Evolutionary conservation across 2,888 invertebrate species (phyloP), one percentile per base, ranked within the genome.

Genomic region (Morpho achilles): DNA sequence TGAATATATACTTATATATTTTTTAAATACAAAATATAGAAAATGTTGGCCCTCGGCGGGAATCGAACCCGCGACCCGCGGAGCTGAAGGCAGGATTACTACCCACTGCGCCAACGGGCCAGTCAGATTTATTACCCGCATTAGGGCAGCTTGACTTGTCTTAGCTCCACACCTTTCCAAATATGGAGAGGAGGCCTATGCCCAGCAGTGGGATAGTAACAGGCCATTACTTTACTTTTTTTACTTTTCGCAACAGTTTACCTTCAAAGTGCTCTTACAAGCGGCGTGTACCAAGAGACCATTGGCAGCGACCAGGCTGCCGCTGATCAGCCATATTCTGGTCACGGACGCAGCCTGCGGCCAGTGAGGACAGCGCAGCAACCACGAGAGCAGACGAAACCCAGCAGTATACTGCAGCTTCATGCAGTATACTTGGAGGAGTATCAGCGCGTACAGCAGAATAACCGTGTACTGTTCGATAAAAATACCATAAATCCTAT

Each of bases 391-490:
- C 16, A 89, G 78, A 0, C 88, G 79, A 8, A 89, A 72, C 0
- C 88, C 89, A 0, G 82, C 79, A 0, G 89, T 90, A 71, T 87
- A 88, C 67, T 87, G 87, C 2, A 90, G 76, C 73, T 90, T 90
- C 87, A 88, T 87, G 62, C 80, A 82, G 70, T 90, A 90, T 39
- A 84, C 84, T 72, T 89, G 88, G 23, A 84, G 72, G 2, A 88
- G 71, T 46, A 89, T 79, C 52, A 88, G 69, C 0, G 82, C 85
- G 74, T 82, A 88, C 0, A 89, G 76, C 0, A 87, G 72, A 50
- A 77, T 69, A 3, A 89, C 87, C 58, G 86, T 84, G 39, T 85
- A 72, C 89, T 88, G 67, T 42, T 8, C 16, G 16, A 16, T 16
- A 44, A 39, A 44, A 7, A 44, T 44, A 47, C 16, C 6, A 7